phyloP scores from a whole-genome alignment of 2,797 vertebrate species.

The Carapus acus region DNA sequence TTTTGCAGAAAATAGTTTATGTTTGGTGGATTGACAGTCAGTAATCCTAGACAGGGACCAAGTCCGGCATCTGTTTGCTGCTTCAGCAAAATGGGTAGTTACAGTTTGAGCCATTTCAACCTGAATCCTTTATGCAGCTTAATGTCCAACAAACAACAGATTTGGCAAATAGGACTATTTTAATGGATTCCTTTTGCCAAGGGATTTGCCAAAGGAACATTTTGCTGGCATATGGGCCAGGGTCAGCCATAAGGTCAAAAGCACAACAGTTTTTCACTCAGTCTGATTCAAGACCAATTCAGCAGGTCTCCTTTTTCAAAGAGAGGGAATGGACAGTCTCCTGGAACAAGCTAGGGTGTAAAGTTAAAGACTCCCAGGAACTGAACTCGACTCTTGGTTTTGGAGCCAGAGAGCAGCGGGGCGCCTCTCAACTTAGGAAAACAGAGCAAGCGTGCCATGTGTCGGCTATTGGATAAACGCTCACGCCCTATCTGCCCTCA shows the following conservation, averaged over 20 bases:
- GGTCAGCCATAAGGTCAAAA: not conserved
- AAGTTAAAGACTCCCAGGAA: constrained; percentile 24
- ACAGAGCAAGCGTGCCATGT: constrained; percentile 14
- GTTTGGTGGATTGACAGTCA: constrained; percentile 5
- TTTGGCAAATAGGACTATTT: constrained; percentile 18
- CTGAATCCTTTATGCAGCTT: too few relatives aligned
- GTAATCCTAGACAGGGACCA: too few relatives aligned
- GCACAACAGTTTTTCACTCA: too few relatives aligned
- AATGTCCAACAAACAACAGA: not conserved
- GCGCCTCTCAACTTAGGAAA: constrained; percentile 10
- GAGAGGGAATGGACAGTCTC: too few relatives aligned
- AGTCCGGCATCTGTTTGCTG: too few relatives aligned
- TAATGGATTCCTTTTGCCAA: constrained; percentile 12
- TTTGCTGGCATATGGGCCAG: constrained; percentile 3
- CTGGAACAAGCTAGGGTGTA: constrained; percentile 6
- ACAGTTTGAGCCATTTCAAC: too few relatives aligned
- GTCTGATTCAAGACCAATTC: too few relatives aligned
- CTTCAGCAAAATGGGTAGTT: too few relatives aligned
- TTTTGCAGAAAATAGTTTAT: constrained; percentile 1
- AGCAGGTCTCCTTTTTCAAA: too few relatives aligned
- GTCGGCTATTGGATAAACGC: constrained; percentile 28
- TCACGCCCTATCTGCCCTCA: too few relatives aligned
- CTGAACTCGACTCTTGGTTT: constrained; percentile 25
- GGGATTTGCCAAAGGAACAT: constrained; percentile 16
- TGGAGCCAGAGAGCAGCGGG: constrained; percentile 22